Percentiles rank a stretch among this genome's conserved stretches.
Evolutionary conservation across 2,113 vertebrate genomes (phyloP).

Genomic region (Rallus limicola): DNA sequence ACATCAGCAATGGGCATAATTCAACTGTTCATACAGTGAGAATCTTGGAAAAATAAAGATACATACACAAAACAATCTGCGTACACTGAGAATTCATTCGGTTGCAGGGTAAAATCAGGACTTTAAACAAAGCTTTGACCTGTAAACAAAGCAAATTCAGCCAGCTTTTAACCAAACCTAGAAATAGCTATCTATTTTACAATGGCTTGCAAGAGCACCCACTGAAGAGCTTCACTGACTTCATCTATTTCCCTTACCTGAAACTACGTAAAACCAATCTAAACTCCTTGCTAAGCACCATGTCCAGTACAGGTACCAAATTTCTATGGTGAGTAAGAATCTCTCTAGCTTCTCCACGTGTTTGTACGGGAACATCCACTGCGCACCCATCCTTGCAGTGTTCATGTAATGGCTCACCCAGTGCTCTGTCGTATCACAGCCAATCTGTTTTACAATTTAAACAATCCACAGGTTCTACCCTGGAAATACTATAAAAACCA

Average conservation of each 20-base stretch:
- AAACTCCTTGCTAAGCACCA: constrained; percentile 74
- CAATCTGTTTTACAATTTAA: constrained; percentile 71
- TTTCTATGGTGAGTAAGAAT: constrained; percentile 51
- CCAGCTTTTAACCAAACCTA: constrained; percentile 79
- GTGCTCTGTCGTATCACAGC: constrained; percentile 72
- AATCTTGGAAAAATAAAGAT: constrained; percentile 78
- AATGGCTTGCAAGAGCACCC: constrained; percentile 76
- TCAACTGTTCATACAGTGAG: constrained; percentile 78
- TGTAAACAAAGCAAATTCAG: constrained; percentile 79
- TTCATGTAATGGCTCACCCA: constrained; percentile 69
- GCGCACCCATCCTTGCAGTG: constrained; percentile 45
- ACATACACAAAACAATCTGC: constrained; percentile 81
- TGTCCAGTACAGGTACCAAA: constrained; percentile 57
- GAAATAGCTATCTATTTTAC: constrained; percentile 77
- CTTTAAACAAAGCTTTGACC: constrained; percentile 82
- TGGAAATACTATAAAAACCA: constrained; percentile 81
- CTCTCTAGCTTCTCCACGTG: constrained; percentile 54
- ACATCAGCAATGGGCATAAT: constrained; percentile 78
- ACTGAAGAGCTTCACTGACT: constrained; percentile 68
- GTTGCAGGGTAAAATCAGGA: constrained; percentile 80
- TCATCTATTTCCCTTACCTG: constrained; percentile 71
- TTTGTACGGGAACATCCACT: constrained; percentile 59
- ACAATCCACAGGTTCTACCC: constrained; percentile 79
- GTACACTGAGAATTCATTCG: constrained; percentile 80
- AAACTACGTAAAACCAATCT: constrained; percentile 70